phyloP scores from a whole-genome alignment of 2,888 invertebrate species.

The Sesia apiformis region DNA sequence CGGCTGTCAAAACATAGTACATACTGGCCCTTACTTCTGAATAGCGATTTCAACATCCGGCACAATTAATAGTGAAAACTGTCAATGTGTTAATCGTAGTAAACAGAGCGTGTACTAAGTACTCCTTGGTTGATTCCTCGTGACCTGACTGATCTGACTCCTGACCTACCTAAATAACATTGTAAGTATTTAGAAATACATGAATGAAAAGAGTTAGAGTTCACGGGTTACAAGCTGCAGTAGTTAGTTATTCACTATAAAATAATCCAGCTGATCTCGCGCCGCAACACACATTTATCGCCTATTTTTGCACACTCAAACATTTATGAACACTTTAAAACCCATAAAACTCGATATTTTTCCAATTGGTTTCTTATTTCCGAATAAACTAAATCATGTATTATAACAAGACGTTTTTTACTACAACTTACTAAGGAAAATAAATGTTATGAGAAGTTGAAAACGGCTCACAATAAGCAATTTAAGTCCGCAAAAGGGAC shows the following conservation, averaged over 20 bases:
- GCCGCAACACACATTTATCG: constrained; percentile 11
- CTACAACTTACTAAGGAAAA: neutral
- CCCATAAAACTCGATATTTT: constrained; percentile 23
- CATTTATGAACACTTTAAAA: constrained; percentile 32
- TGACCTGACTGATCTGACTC: no score
- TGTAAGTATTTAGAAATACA: no score
- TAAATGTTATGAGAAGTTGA: constrained; percentile 17
- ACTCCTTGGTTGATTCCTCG: no score
- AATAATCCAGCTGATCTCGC: no score
- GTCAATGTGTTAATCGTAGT: constrained; percentile 1
- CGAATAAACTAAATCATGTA: constrained; percentile 14
- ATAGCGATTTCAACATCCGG: neutral
- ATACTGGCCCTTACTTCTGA: constrained; percentile 1
- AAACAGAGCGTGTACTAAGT: neutral
- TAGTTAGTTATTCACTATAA: no score
- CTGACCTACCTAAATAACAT: no score
- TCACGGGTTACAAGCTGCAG: no score
- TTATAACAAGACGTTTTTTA: no score
- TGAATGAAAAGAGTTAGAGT: no score
- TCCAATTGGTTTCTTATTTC: constrained; percentile 7
- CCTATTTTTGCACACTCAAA: constrained; percentile 23
- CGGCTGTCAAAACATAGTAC: constrained; percentile 59
- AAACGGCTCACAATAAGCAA: constrained; percentile 52
- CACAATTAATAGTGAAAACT: neutral
- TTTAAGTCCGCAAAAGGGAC: constrained; percentile 50